A percentile compares a stretch with the other conserved stretches of the same genome.
These are phyloP conservation scores for Hepsetus odoe DNA, from an alignment of 2,113 vertebrate genomes.

Conservation along the genomic window DNA sequence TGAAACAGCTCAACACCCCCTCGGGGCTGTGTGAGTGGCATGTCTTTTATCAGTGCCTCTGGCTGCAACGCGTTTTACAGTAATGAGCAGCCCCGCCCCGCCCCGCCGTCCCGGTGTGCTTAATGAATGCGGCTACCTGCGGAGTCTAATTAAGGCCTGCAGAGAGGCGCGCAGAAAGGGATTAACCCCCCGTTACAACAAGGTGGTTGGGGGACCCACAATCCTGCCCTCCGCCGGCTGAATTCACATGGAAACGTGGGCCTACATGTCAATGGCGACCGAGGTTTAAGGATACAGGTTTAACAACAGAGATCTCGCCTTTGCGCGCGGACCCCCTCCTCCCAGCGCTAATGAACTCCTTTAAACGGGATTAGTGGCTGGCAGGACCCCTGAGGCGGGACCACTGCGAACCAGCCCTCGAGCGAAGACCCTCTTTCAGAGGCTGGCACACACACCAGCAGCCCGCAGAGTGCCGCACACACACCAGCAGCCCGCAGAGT, in stretches of 20 bases:
- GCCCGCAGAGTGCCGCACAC: too few species aligned
- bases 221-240: conserved; percentile 41
- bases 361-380: conserved; percentile 55
- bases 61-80: conserved; percentile 36
- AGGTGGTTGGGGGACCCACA: conserved; percentile 31
- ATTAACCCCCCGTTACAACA: conserved; percentile 28
- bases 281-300: conserved; percentile 33
- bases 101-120: not conserved
- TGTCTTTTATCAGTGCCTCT: conserved; percentile 6
- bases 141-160: conserved; percentile 42
- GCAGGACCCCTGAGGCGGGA: conserved; percentile 42
- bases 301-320: conserved; percentile 37
- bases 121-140: conserved; percentile 47
- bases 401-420: conserved; percentile 14
- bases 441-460: too few species aligned
- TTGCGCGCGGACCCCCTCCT: conserved; percentile 49
- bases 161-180: conserved; percentile 36
- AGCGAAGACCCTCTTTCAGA: too few species aligned
- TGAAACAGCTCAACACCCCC: too few species aligned
- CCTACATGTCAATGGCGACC: conserved; percentile 31
- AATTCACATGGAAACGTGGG: conserved; percentile 57
- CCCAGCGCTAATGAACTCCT: conserved; percentile 45
- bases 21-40: conserved; percentile 29
- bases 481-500: too few species aligned
- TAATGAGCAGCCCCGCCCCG: conserved; percentile 37